Evolutionary conservation across 2,888 invertebrate species (phyloP).

Genomic region (Eupithecia inturbata): DNA sequence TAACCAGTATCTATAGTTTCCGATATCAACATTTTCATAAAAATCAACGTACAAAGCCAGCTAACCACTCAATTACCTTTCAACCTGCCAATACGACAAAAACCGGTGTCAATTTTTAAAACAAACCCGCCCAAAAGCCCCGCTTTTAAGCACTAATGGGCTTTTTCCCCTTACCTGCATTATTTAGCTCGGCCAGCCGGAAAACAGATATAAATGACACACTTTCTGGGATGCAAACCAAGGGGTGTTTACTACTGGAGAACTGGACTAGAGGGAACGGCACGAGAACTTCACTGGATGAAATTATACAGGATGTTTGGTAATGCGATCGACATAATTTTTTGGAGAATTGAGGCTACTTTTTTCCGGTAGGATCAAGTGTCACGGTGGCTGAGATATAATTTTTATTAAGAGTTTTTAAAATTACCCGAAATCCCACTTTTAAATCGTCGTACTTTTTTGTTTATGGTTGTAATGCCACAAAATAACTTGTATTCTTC

Average conservation of each 20-base stretch:
- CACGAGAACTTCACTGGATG: background rate
- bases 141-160: constrained; percentile 64
- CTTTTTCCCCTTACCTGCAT: constrained; percentile 57
- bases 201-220: constrained; percentile 65
- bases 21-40: background rate
- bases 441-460: too few species aligned
- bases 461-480: too few species aligned
- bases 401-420: too few species aligned
- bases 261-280: background rate
- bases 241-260: constrained; percentile 11
- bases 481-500: too few species aligned
- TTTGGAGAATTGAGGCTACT: too few species aligned
- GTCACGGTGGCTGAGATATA: too few species aligned
- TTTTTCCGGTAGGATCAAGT: too few species aligned
- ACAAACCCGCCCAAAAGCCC: constrained; percentile 47
- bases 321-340: too few species aligned
- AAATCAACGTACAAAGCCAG: background rate
- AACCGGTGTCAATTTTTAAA: constrained; percentile 42
- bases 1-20: background rate
- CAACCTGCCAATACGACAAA: constrained; percentile 21
- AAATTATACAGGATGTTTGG: too few species aligned
- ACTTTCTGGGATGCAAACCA: constrained; percentile 45
- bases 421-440: too few species aligned
- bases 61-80: constrained; percentile 8
- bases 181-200: constrained; percentile 63